Evolutionary conservation across 1,140 invertebrate species (phyloP), one percentile per base, ranked within the genome.

Genomic region (Hyposmocoma kahamanoa): DNA sequence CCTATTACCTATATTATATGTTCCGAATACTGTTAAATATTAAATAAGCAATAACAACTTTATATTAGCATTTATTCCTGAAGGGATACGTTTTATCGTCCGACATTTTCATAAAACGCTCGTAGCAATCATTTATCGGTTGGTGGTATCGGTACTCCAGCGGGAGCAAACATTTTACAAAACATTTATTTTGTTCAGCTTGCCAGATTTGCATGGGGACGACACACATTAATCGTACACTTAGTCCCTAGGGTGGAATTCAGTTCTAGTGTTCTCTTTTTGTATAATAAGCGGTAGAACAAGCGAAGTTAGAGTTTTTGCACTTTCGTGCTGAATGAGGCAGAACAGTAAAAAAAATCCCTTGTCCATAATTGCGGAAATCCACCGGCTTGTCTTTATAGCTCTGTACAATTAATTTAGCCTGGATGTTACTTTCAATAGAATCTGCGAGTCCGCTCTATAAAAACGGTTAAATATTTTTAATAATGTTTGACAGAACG

Each of bases 111-210:
- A 72, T 74, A 77, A 72, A 77, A 62, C 65, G 67, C 69, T 69
- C 59, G 65, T 63, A 64, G 75, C 73, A 56, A 75, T 72, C 70
- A 75, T 82, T 82, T 79, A 79, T 77, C 73, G 75, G 73, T 55
- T 72, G 68, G 60, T 70, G 11, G 2, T 10, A 17, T 17, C 32
- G 6, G 69, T 74, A 59, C 67, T 56, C 64, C 66, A 53, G 54
- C 45, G 70, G 55, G 70, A 67, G 63, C 59, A 67, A 71, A 71
- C 73, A 68, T 74, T 76, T 74, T 69, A 73, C 64, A 74, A 72
- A 72, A 69, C 63, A 72, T 76, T 82, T 74, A 73, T 77, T 76
- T 69, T 53, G 49, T 66, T 64, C 53, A 56, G 60, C 54, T n/a
- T n/a, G n/a, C 60, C 50, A 72, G 72, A 80, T 78, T 81, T 74